Base-by-base conservation (phyloP, 2,113 vertebrate genomes). In the Trinectes maculatus region DNA sequence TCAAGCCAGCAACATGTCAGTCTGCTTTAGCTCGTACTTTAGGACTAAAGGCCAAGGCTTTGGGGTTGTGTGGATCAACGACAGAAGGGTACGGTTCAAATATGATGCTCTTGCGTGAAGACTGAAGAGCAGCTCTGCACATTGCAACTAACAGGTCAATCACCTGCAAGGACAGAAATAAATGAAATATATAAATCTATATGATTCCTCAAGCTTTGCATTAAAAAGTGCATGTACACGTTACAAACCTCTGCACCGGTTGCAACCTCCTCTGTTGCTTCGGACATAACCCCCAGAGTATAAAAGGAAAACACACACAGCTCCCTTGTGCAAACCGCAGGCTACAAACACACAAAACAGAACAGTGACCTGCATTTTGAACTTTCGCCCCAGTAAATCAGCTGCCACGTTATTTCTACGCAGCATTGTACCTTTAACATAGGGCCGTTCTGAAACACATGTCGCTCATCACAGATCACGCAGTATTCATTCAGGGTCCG, bases 261-360 rank as follows among this genome's bases (percentile, higher is more conserved):
- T 57, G 96, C 96, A 48, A 96, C 95, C 55, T 97, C 97, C 69
- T 98, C 96, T 0, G 96, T 96, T 0, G 95, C 96, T 10, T 93
- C 96, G 0, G 96, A 96, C 97, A 99, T 99, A 46, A 98, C 96
- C 0, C 97, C 98, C 87, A 99, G 60, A 0, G 94, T 96, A 80
- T 97, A 93, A 87, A 96, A 98, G 70, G 98, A 98, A 91, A 98
- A 99, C 73, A 99, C 96, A 0, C 98, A 99, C 5, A 99, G 95
- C 64, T 99, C 97, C 44, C 98, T 92, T 24, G 95, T 96, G 85
- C 98, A 99, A 74, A 99, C 96, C 0, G 97, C 96, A 0, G 97
- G 96, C 97, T 98, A 68, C 0, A 47, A 55, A 81, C 33, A 73
- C 56, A 67, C 12, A 78, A 31, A 28, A 4, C 8, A 54, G 19